Conservation (phyloP, 2,888 invertebrate species). For the Folsomia manolachei region DNA sequence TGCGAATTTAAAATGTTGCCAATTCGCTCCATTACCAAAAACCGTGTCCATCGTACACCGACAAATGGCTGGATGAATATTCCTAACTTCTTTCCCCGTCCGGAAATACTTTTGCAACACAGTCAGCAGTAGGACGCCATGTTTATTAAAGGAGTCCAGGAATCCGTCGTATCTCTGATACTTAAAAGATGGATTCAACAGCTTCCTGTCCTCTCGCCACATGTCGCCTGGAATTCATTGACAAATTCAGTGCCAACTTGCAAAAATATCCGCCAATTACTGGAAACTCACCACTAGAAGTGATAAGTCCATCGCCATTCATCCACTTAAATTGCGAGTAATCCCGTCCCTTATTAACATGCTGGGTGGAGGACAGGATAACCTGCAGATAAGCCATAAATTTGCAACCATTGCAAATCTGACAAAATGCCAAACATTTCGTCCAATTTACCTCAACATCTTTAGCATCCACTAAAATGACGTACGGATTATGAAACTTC, state of each 20-base stretch:
- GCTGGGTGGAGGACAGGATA: constrained; percentile 13
- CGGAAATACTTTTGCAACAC: not conserved
- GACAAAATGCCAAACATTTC: not conserved
- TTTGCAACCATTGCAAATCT: constrained; percentile 17
- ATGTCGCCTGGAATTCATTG: constrained; percentile 19
- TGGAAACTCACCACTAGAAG: constrained; percentile 15
- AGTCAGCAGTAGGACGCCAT: not conserved
- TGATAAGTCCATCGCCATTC: constrained; percentile 20
- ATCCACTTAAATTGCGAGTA: constrained; percentile 14
- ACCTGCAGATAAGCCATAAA: no score
- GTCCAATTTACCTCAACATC: constrained; percentile 15
- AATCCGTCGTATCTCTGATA: constrained; percentile 18
- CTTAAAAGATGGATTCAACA: constrained; percentile 23
- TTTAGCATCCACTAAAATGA: constrained; percentile 7
- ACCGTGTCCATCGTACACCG: not conserved
- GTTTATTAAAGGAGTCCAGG: constrained; percentile 9
- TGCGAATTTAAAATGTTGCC: no score
- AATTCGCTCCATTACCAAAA: not conserved
- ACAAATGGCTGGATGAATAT: not conserved
- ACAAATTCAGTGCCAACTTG: no score
- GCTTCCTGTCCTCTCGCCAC: constrained; percentile 21
- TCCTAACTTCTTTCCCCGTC: not conserved
- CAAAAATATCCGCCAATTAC: no score
- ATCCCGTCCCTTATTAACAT: constrained; percentile 21
- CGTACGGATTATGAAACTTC: constrained; percentile 19